phyloP scores from a whole-genome alignment of 1,140 invertebrate genomes.

The Drosophila repletoides region DNA sequence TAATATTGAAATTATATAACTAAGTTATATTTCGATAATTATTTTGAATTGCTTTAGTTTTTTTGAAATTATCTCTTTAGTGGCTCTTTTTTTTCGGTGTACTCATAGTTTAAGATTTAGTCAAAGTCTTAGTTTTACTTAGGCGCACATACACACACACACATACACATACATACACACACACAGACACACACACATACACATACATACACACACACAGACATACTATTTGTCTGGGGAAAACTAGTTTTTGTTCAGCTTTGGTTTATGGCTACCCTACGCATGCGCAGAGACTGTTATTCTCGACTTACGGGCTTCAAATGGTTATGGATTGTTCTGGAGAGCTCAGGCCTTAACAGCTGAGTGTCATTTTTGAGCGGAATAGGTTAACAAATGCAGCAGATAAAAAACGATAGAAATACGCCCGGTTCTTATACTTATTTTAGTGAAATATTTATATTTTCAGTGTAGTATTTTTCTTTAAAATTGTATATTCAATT shows the following conservation, averaged over 20 bases:
- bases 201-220: conserved; percentile 7
- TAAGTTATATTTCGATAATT: too few relatives aligned
- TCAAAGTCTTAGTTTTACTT: conserved; percentile 16
- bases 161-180: neutral
- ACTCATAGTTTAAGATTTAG: conserved; percentile 30
- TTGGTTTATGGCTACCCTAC: conserved; percentile 53
- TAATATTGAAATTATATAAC: too few relatives aligned
- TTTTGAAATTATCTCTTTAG: too few relatives aligned
- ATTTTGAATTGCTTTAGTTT: too few relatives aligned
- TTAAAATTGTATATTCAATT: too few relatives aligned
- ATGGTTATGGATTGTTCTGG: neutral
- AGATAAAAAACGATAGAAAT: too few relatives aligned
- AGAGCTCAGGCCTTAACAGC: too few relatives aligned
- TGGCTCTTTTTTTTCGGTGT: neutral
- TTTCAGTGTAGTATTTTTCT: too few relatives aligned
- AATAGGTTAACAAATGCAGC: too few relatives aligned
- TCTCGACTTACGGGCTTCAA: neutral
- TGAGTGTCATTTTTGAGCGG: too few relatives aligned
- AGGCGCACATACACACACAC: conserved; percentile 14
- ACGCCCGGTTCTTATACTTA: too few relatives aligned
- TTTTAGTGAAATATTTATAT: too few relatives aligned
- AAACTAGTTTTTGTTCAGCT: conserved; percentile 56
- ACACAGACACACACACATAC: conserved; percentile 6
- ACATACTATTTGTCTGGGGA: conserved; percentile 23
- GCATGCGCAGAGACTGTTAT: conserved; percentile 43